phyloP scores from a whole-genome alignment of 1,140 invertebrate genomes.

The Drosophila baimaii region DNA sequence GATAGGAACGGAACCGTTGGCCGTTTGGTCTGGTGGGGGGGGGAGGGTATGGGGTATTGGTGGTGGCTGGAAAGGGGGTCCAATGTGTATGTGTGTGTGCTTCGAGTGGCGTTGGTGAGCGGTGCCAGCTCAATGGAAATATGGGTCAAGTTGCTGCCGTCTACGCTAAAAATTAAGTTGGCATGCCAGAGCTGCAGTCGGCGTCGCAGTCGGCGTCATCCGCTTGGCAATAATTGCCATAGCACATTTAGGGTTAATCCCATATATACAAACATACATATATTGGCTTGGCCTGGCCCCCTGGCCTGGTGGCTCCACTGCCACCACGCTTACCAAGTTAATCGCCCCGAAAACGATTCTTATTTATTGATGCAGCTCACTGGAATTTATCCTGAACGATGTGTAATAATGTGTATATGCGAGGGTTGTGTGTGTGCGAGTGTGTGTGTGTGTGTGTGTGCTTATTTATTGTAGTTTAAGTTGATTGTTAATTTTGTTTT shows the following conservation, averaged over 20 bases:
- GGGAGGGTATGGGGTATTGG: not conserved
- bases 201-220: slow-evolving; percentile 45
- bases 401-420: slow-evolving; percentile 25
- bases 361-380: slow-evolving; percentile 53
- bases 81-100: slow-evolving; percentile 52
- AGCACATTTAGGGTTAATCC: slow-evolving; percentile 80
- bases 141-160: slow-evolving; percentile 82
- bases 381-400: slow-evolving; percentile 40
- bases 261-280: slow-evolving; percentile 46
- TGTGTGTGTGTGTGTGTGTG: slow-evolving; percentile 8
- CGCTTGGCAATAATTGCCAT: slow-evolving; percentile 77
- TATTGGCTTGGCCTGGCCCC: slow-evolving; percentile 21
- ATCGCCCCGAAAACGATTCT: slow-evolving; percentile 51
- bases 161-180: slow-evolving; percentile 79
- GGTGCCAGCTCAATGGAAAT: slow-evolving; percentile 69
- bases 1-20: slow-evolving; percentile 3
- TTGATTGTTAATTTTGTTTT: slow-evolving; percentile 15
- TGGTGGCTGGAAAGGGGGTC: slow-evolving; percentile 2
- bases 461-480: slow-evolving; percentile 17
- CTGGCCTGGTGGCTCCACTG: not conserved
- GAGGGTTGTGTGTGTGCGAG: not conserved
- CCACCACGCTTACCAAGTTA: slow-evolving; percentile 23
- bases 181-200: slow-evolving; percentile 50
- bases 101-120: slow-evolving; percentile 68
- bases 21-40: not conserved